phyloP scores from a whole-genome alignment of 2,888 invertebrate genomes.

The Diplazon laetatorius region DNA sequence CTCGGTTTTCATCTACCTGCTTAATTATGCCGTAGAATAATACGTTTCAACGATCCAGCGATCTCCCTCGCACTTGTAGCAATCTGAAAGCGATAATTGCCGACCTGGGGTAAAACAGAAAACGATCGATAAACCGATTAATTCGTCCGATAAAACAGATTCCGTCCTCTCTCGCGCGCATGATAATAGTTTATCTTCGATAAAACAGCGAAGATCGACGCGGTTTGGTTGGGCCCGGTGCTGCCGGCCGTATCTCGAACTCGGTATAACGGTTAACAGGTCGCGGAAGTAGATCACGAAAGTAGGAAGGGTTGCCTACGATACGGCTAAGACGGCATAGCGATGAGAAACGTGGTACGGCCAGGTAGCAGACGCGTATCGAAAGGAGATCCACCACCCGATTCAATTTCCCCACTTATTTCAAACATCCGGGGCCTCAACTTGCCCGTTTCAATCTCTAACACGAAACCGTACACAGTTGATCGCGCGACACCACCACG shows the following conservation, averaged over 20 bases:
- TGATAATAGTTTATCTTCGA: neutral
- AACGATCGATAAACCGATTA: neutral
- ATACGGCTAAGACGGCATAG: slow-evolving; percentile 32
- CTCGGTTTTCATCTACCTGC: too few relatives aligned
- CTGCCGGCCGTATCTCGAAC: slow-evolving; percentile 31
- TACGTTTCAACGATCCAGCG: neutral
- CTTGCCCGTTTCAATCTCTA: slow-evolving; percentile 38
- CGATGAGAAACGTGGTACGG: slow-evolving; percentile 21
- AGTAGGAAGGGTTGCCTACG: slow-evolving; percentile 60
- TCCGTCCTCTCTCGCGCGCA: neutral
- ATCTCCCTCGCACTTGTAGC: too few relatives aligned
- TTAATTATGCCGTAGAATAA: too few relatives aligned
- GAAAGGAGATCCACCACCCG: slow-evolving; percentile 60
- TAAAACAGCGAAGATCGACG: slow-evolving; percentile 39
- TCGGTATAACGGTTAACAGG: slow-evolving; percentile 61
- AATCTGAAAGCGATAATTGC: too few relatives aligned
- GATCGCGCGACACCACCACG: slow-evolving; percentile 52
- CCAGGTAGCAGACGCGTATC: slow-evolving; percentile 43
- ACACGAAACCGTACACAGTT: slow-evolving; percentile 53
- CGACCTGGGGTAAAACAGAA: neutral
- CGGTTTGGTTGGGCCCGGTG: slow-evolving; percentile 24
- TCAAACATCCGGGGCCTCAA: slow-evolving; percentile 29
- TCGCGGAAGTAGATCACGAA: slow-evolving; percentile 61
- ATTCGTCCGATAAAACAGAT: slow-evolving; percentile 2
- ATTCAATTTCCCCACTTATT: slow-evolving; percentile 58